These are phyloP conservation scores for Dorcus hopei DNA, from an alignment of 2,888 invertebrate species.

Conservation along the genomic window DNA sequence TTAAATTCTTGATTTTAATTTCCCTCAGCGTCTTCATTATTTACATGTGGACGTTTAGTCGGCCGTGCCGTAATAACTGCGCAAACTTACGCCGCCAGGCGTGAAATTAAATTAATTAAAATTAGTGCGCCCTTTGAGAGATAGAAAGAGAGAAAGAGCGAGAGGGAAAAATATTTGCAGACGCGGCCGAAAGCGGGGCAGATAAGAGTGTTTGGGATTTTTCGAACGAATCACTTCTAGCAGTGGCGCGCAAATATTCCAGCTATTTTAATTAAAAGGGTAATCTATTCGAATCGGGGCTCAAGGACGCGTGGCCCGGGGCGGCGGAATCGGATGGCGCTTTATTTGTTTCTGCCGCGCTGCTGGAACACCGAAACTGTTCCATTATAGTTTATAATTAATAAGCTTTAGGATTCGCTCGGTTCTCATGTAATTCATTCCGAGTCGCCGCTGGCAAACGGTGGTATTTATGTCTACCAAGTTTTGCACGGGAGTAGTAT, in stretches of 20 bases:
- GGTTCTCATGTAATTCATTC: conserved; percentile 5
- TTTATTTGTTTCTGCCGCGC: background rate
- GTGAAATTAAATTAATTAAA: no score
- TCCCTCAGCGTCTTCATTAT: no score
- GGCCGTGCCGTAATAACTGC: no score
- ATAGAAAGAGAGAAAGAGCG: no score
- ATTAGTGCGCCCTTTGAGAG: no score
- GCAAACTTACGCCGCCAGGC: no score
- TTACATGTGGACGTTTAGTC: no score
- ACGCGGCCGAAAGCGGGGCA: no score
- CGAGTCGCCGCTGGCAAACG: background rate
- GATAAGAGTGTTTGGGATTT: no score
- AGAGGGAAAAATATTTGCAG: no score
- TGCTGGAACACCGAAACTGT: background rate
- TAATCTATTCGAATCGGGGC: conserved; percentile 3
- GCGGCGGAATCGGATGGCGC: background rate
- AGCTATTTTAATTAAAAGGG: conserved; percentile 11
- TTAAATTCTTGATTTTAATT: no score
- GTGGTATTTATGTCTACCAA: background rate
- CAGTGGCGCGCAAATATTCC: background rate
- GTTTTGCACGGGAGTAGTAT: no score
- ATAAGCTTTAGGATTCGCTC: background rate
- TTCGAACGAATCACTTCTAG: background rate
- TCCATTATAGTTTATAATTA: background rate
- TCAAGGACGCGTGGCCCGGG: background rate